Evolutionary conservation across 2,797 vertebrate species (phyloP), one percentile per base, ranked within the genome.

Genomic region (Poeciliopsis infans): DNA sequence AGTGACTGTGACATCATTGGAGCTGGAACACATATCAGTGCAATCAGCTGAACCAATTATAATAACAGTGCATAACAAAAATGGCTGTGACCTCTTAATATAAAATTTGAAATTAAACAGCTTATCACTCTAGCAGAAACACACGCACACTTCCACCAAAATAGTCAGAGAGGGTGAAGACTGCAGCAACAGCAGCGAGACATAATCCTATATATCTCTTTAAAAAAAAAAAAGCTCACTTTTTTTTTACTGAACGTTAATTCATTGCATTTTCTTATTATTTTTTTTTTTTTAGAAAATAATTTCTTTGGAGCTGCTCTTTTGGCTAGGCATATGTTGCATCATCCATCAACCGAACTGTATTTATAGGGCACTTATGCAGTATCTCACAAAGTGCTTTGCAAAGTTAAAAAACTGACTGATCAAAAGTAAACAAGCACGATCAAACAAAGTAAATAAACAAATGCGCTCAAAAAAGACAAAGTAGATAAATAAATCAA

Each of bases 21-120:
- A 75, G 55, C 41, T 25, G n/a, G 39, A 66, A 15, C 4, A 43
- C 36, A 18, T 41, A 76, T 76, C 46, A 15, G 46, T 36, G 28
- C 39, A 77, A 69, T 51, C 64, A 53, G 61, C 66, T 41, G n/a
- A 10, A 69, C n/a, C 33, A 77, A 68, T 77, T 69, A 43, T 68
- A 25, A 69, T 28, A 53, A 77, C 23, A 5, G 7, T 11, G 25
- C 45, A 13, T 68, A 18, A 45, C 12, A 76, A 77, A 20, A 25
- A 77, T 69, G 47, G 46, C 75, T 31, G 13, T 7, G 5, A 36
- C 39, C 61, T 53, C 33, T 68, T 66, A 51, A 68, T 68, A 68
- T 53, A 36, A 39, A 51, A 51, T 51, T 68, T 51, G 46, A 69
- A 76, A 76, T 76, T 49, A 76, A 49, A 31, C n/a, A 49, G 15